Evolutionary conservation across 1,140 invertebrate genomes (phyloP), one percentile per base, ranked within the genome.

Genomic region (Drosophila takahashii): DNA sequence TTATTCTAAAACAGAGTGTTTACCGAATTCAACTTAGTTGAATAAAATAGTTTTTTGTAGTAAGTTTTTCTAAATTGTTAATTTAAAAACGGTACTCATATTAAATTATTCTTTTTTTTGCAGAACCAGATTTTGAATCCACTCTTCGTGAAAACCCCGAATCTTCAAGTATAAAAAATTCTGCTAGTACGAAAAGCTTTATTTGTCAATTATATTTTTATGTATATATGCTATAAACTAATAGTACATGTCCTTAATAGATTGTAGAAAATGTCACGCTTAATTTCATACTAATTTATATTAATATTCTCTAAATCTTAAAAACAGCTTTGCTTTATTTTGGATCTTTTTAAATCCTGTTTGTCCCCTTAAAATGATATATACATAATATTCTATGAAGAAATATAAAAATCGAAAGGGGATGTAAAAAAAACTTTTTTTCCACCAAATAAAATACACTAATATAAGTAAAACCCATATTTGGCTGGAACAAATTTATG

Each of bases 1-100:
- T 27, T 27, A 6, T 42, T 42, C 39, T 4, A 41, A 41, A 41
- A 41, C 39, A 15, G 39, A 41, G 4, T 13, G 11, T 41, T 41
- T 41, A 41, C 39, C n/a, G 39, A 41, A 41, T 41, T 41, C 39
- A 41, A 41, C 39, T 41, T 41, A n/a, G n/a, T 41, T 41, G n/a
- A n/a, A 41, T 15, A 41, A 32, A 9, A 32, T 32, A 22, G 22
- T 22, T 22, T 22, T 22, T 22, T 22, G 22, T 22, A 22, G 22
- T 22, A 22, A 2, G 22, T 22, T 22, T 41, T 41, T n/a, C n/a
- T 41, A 41, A 41, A 41, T 15, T 41, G n/a, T 41, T 41, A 41
- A 41, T 41, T 41, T 41, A 41, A 41, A 41, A 41, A 41, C 39
- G 32, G 32, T 34, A 34, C 32, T 16, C 7, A 41, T 41, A 16